Conservation (phyloP, 2,113 vertebrate genomes). For the Peromyscus californicus region DNA sequence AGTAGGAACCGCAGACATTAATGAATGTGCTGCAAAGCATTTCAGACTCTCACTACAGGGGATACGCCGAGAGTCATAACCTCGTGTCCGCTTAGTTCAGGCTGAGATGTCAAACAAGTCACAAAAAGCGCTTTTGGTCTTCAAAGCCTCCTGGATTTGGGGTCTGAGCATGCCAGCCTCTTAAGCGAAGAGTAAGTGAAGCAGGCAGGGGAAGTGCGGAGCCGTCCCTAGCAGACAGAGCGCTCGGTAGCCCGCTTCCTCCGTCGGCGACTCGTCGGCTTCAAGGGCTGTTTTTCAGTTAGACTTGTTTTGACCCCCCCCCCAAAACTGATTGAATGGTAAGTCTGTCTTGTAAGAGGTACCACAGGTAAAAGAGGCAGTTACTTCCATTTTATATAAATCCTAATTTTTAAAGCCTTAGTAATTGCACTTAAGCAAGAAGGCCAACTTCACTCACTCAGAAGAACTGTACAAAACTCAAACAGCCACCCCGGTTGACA, state of each 20-base stretch:
- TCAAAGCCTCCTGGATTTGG: neutral
- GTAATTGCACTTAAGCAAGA: neutral
- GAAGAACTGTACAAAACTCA: neutral
- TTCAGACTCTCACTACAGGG: neutral
- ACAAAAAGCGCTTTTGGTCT: neutral
- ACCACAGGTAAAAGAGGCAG: neutral
- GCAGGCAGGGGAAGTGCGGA: neutral
- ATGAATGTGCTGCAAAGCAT: neutral
- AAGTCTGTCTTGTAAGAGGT: neutral
- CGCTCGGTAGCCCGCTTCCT: neutral
- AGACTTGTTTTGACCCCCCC: neutral
- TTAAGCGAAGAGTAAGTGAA: neutral
- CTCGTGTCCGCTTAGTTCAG: neutral
- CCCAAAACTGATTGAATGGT: neutral
- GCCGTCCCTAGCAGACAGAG: neutral
- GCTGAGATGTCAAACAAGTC: neutral
- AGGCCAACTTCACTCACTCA: neutral
- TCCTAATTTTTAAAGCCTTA: constrained; percentile 8
- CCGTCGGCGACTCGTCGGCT: neutral
- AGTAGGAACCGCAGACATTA: neutral
- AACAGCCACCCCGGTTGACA: neutral
- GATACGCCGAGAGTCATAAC: neutral
- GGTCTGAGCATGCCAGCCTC: neutral
- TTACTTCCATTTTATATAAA: constrained; percentile 9
- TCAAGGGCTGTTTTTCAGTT: neutral